Conservation (phyloP, 2,113 vertebrate genomes). For the Hassar affinis region DNA sequence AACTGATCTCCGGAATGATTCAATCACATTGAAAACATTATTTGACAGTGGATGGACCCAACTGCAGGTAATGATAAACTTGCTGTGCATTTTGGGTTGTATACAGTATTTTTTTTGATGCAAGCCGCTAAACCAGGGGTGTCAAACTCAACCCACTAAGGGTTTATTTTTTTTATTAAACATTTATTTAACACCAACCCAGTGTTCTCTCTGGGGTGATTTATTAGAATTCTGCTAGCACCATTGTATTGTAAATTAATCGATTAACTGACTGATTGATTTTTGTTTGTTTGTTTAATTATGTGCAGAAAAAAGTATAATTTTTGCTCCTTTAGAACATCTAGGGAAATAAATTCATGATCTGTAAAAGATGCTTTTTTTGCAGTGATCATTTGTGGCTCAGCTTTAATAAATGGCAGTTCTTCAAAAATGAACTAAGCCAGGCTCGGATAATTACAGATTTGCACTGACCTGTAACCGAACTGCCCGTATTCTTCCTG, state of each 20-base stretch:
- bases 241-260: background rate
- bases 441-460: background rate
- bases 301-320: background rate
- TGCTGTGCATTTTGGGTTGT: background rate
- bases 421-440: conserved; percentile 6
- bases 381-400: background rate
- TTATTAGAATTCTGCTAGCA: background rate
- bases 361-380: background rate
- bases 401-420: background rate
- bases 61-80: background rate
- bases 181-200: background rate
- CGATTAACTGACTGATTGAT: background rate
- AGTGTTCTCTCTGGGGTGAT: background rate
- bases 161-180: background rate
- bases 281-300: background rate
- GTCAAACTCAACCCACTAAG: too few relatives aligned
- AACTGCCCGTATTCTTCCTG: background rate
- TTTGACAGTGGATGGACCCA: background rate
- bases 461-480: background rate
- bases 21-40: background rate
- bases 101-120: background rate
- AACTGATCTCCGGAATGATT: background rate
- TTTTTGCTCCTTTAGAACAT: background rate
- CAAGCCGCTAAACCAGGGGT: background rate
- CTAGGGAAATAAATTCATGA: background rate